These are phyloP conservation scores for Lepisosteus osseus DNA, from an alignment of 2,113 vertebrate genomes.

Conservation along the genomic window DNA sequence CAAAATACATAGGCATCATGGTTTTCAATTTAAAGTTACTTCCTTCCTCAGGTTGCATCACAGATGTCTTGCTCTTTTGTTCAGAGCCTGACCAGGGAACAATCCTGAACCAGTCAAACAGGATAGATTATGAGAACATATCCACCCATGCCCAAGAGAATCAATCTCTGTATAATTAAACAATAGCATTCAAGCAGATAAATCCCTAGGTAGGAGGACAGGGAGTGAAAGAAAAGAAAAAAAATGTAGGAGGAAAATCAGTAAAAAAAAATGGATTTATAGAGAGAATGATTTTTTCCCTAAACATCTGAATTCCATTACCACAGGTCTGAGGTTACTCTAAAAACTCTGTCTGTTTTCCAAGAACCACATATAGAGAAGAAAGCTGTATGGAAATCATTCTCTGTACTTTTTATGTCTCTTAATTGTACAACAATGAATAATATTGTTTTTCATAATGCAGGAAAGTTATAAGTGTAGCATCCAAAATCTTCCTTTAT, in stretches of 20 bases:
- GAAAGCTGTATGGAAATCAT: conserved; percentile 4
- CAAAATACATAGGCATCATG: background rate
- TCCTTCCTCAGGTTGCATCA: conserved; percentile 10
- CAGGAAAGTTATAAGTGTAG: background rate
- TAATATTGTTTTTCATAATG: background rate
- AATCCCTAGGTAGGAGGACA: conserved; percentile 9
- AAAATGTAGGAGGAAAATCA: conserved; percentile 15
- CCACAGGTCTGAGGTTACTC: conserved; percentile 10
- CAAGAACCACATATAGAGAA: conserved; percentile 13
- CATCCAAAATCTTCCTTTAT: no score
- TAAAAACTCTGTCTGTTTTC: background rate
- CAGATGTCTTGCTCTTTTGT: conserved; percentile 20
- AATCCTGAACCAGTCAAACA: background rate
- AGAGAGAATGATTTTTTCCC: conserved; percentile 12
- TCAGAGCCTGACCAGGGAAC: conserved; percentile 5
- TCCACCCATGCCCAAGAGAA: conserved; percentile 12
- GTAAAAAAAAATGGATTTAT: background rate
- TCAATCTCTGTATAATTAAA: background rate
- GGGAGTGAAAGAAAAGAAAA: conserved; percentile 12
- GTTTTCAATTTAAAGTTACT: background rate
- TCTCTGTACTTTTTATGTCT: background rate
- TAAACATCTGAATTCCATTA: conserved; percentile 27
- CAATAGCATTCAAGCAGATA: conserved; percentile 5
- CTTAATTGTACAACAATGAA: background rate
- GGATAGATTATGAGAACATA: conserved; percentile 13